Base-by-base conservation (phyloP, 2,113 vertebrate genomes). In the Forbesichthys papilliferus region DNA sequence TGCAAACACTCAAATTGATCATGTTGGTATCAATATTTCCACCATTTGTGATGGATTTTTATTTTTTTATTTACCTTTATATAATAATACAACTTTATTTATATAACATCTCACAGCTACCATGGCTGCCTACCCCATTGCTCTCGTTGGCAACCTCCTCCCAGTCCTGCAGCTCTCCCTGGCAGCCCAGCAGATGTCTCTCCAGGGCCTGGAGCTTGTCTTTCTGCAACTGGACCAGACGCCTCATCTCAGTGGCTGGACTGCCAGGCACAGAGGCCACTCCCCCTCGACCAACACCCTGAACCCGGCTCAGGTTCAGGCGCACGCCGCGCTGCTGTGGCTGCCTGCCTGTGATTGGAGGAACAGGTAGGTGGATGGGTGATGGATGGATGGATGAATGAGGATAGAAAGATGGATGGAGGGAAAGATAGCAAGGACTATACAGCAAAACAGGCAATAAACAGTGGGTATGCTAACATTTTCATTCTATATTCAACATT, bases 181-280 rank as follows among this genome's bases (percentile, higher is more conserved):
- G 93, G 0, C 91, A 96, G 79, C 94, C 93, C 79, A 94, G 93
- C 77, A 99, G 88, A 76, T 95, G 93, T 34, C 92, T 93, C 89
- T 98, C 95, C 1, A 97, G 92, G 14, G 91, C 86, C 62, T 94
- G 95, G 8, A 99, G 93, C 71, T 95, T 96, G 84, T 97, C 95
- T 0, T 92, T 95, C 90, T 99, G 97, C 11, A 96, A 89, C 53
- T 91, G 93, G 76, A 98, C 94, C 83, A 98, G 81, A 4, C 92
- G 94, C 79, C 91, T 93, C 81, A 99, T 67, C 76, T 98, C 97
- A 0, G 94, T 93, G 0, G 92, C 81, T 0, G 89, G 90, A 76
- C 0, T 91, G 0, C 90, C 93, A 11, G 79, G 82, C 27, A 78
- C 76, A 18, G 88, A 84, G 9, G 77, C 66, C 10, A 62, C 62